Conservation (phyloP, 2,888 invertebrate genomes). For the Drosophila gaucha region DNA sequence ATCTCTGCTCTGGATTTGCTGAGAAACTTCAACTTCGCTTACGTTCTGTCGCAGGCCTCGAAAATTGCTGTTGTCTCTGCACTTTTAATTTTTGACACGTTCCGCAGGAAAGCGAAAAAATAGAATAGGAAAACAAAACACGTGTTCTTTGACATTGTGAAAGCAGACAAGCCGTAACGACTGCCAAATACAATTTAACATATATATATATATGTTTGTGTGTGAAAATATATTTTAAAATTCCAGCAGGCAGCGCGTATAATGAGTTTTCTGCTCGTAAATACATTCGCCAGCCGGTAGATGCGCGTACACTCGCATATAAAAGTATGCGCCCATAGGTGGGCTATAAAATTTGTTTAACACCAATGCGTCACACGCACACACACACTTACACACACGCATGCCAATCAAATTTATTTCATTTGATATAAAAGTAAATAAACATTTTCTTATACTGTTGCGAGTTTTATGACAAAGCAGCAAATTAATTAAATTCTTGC, state of each 20-base stretch:
- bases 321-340: constrained; percentile 52
- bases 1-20: constrained; percentile 49
- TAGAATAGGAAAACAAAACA: constrained; percentile 31
- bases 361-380: constrained; percentile 48
- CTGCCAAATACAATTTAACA: constrained; percentile 24
- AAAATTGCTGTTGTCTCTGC: neutral
- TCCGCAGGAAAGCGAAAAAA: constrained; percentile 16
- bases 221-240: constrained; percentile 57
- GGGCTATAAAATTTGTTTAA: constrained; percentile 75
- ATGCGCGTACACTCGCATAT: constrained; percentile 25
- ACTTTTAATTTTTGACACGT: constrained; percentile 77
- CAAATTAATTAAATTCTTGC: constrained; percentile 73
- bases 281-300: constrained; percentile 44
- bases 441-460: constrained; percentile 15
- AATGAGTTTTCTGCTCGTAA: constrained; percentile 72
- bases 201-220: constrained; percentile 29
- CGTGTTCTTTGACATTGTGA: constrained; percentile 66
- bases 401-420: constrained; percentile 73
- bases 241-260: constrained; percentile 55
- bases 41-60: neutral
- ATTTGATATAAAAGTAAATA: constrained; percentile 35
- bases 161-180: constrained; percentile 31
- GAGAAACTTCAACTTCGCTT: constrained; percentile 6
- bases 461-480: constrained; percentile 70
- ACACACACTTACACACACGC: constrained; percentile 32